Conservation (phyloP, 2,888 invertebrate genomes). For the Furcula furcula region DNA sequence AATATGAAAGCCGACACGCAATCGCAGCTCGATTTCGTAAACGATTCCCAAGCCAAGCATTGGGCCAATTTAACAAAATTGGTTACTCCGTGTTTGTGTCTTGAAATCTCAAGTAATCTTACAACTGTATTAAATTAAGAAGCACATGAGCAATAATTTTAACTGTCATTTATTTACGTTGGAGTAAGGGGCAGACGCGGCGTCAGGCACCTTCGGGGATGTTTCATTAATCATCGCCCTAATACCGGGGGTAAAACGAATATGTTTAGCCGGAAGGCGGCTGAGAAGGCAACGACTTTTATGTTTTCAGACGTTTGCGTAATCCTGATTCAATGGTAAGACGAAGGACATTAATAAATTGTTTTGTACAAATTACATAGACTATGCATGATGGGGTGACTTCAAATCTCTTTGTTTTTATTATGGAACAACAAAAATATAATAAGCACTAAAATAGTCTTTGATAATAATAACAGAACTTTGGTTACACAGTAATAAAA, state of each 20-base stretch:
- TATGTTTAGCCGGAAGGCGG: slow-evolving; percentile 62
- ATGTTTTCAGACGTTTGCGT: slow-evolving; percentile 42
- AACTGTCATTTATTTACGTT: slow-evolving; percentile 62
- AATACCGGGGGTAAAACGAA: slow-evolving; percentile 65
- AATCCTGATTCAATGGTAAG: slow-evolving; percentile 50
- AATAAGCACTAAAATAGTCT: too few species aligned
- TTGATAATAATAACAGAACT: too few species aligned
- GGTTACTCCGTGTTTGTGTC: neutral
- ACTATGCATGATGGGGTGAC: too few species aligned
- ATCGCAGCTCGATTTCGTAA: too few species aligned
- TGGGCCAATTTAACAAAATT: too few species aligned
- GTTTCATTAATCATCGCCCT: slow-evolving; percentile 74
- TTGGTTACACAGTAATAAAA: too few species aligned
- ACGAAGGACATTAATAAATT: slow-evolving; percentile 30
- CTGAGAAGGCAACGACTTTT: slow-evolving; percentile 59
- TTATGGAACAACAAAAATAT: too few species aligned
- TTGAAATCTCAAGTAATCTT: slow-evolving; percentile 2
- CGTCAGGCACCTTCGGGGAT: slow-evolving; percentile 42
- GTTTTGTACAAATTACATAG: slow-evolving; percentile 16
- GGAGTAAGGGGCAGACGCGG: slow-evolving; percentile 48
- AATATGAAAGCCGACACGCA: too few species aligned
- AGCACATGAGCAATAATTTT: slow-evolving; percentile 29
- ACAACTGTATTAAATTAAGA: slow-evolving; percentile 8
- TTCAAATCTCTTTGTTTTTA: too few species aligned
- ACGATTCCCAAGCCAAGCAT: too few species aligned